Conservation (phyloP, 2,888 invertebrate species). For the Polydrusus tereticollis region DNA sequence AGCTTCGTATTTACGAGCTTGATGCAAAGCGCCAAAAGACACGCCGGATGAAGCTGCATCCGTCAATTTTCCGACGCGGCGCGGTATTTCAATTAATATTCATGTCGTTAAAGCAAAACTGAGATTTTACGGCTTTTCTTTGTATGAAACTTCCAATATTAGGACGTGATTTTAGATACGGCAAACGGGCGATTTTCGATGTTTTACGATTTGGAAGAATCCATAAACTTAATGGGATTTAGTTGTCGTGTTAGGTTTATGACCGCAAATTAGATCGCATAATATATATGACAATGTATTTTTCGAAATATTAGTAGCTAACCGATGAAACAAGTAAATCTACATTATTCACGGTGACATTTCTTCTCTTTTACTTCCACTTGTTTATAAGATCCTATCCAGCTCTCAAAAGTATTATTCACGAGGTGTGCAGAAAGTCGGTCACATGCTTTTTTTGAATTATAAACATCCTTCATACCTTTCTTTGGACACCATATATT, state of each 20-base stretch:
- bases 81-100: conserved; percentile 19
- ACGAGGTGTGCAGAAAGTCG: too few relatives aligned
- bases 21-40: conserved; percentile 7
- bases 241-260: conserved; percentile 6
- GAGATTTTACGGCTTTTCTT: conserved; percentile 10
- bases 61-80: conserved; percentile 14
- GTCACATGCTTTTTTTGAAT: too few relatives aligned
- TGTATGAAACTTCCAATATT: conserved; percentile 6
- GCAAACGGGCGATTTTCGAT: conserved; percentile 2
- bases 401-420: too few relatives aligned
- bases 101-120: conserved; percentile 12
- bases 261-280: neutral
- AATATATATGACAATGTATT: conserved; percentile 3
- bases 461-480: too few relatives aligned
- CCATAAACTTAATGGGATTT: conserved; percentile 27
- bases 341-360: too few relatives aligned
- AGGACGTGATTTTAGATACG: conserved; percentile 12
- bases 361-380: too few relatives aligned
- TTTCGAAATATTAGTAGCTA: too few relatives aligned
- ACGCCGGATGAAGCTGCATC: conserved; percentile 19
- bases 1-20: neutral
- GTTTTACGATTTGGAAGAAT: conserved; percentile 26
- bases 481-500: too few relatives aligned
- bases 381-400: too few relatives aligned
- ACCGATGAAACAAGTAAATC: too few relatives aligned